phyloP scores from a whole-genome alignment of 2,888 invertebrate genomes.

The Pardosa pseudoannulata region DNA sequence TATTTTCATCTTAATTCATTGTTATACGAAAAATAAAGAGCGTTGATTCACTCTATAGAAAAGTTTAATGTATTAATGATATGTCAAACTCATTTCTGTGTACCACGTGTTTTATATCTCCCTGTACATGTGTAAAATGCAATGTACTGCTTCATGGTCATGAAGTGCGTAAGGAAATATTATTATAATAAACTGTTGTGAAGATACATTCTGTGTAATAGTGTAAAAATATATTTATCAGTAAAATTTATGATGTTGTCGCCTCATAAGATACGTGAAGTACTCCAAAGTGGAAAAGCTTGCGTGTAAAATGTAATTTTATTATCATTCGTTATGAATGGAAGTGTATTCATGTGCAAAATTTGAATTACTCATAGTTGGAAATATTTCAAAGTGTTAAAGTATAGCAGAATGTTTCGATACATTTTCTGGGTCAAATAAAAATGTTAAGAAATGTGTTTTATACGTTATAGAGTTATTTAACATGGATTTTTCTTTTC shows the following conservation, averaged over 20 bases:
- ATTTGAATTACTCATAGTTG: neutral
- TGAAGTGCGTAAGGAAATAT: neutral
- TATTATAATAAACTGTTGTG: neutral
- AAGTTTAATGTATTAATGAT: neutral
- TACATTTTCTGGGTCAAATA: no score
- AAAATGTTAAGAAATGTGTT: no score
- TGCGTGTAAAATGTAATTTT: neutral
- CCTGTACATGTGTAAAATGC: neutral
- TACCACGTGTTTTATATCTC: neutral
- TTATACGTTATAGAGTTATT: no score
- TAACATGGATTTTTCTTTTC: no score
- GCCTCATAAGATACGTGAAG: neutral
- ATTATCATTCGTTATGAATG: conserved; percentile 9
- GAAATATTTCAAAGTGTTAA: neutral
- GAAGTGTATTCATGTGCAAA: neutral
- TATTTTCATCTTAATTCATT: neutral
- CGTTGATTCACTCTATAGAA: no score
- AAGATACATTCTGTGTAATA: neutral
- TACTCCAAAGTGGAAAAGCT: conserved; percentile 4
- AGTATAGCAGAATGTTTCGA: neutral
- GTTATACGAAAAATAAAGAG: no score
- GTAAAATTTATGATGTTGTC: neutral
- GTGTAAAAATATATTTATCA: conserved; percentile 1
- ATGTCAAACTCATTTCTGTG: neutral
- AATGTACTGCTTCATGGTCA: neutral